These are phyloP conservation scores for Pachycephus smyrnensis DNA, from an alignment of 2,888 invertebrate genomes.

Conservation along the genomic window DNA sequence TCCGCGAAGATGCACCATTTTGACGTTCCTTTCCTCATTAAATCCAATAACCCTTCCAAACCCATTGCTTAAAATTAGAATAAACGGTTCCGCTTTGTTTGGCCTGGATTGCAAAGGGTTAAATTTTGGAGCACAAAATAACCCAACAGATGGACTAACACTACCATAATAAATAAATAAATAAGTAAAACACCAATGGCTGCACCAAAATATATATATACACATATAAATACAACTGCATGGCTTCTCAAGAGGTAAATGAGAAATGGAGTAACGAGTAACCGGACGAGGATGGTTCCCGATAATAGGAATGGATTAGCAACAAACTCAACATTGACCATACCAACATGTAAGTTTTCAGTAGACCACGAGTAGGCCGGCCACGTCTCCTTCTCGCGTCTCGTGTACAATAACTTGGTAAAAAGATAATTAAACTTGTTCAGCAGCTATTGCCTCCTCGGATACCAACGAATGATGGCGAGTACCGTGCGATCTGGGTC, in stretches of 20 bases:
- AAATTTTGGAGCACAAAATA: background rate
- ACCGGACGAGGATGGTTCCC: conserved; percentile 48
- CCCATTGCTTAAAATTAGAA: background rate
- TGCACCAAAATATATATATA: too few species aligned
- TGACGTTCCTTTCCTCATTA: background rate
- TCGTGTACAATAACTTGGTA: conserved; percentile 55
- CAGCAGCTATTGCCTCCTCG: conserved; percentile 61
- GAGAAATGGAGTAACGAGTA: conserved; percentile 36
- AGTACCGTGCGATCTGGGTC: conserved; percentile 41
- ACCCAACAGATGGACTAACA: background rate
- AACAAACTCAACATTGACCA: conserved; percentile 50
- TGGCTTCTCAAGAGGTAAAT: background rate
- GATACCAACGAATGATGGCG: conserved; percentile 40
- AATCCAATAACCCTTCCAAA: background rate
- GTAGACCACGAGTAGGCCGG: conserved; percentile 64
- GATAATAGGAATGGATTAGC: conserved; percentile 27
- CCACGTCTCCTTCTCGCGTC: conserved; percentile 54
- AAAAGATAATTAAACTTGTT: conserved; percentile 64
- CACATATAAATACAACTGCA: background rate
- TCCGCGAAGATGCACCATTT: conserved; percentile 20
- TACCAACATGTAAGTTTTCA: conserved; percentile 63
- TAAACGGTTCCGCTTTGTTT: background rate
- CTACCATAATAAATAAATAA: background rate
- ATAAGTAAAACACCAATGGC: background rate
- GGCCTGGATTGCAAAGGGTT: background rate